Evolutionary conservation across 1,140 invertebrate species (phyloP), one percentile per base, ranked within the genome.

Genomic region (Drosophila mauritiana): DNA sequence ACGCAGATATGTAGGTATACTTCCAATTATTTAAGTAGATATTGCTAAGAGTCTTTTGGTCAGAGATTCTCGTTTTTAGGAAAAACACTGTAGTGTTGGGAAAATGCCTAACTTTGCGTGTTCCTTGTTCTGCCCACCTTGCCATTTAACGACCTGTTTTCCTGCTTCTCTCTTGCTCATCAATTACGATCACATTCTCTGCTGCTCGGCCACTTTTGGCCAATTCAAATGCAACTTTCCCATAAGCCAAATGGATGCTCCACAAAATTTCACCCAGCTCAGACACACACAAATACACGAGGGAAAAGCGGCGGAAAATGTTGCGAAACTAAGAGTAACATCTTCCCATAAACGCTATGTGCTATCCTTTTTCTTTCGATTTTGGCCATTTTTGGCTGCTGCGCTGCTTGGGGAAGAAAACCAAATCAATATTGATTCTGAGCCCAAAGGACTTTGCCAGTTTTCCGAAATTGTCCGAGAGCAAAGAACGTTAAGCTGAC

Each of bases 361-460:
- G 31, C 8, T 31, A 31, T 10, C 31, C 31, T 31, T 31, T 31
- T 31, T 31, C 31, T 31, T 31, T 31, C 31, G 31, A 20, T 53
- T 59, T 17, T 11, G 31, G 49, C 4, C 17, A 25, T 53, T 42
- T 52, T 36, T 13, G 37, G 12, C 5, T n/a, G n/a, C 7, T 4
- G 55, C 31, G 55, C 31, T 45, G 56, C 8, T 27, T 25, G n/a
- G 25, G 3, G 8, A 20, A 6, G 58, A 37, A 65, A 68, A 46
- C 53, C 73, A 76, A 76, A 67, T 76, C 73, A 76, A 76, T 76
- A 76, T 76, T 67, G 73, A 51, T 56, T 75, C 62, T 57, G 53
- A 46, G 53, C 36, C 40, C 48, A 31, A 75, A 75, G 52, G 42
- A 57, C 59, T 67, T 75, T 67, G 0, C 34, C 48, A 75, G 48